Evolutionary conservation across 2,113 vertebrate species (phyloP).

Genomic region (Pycnonotus jocosus): DNA sequence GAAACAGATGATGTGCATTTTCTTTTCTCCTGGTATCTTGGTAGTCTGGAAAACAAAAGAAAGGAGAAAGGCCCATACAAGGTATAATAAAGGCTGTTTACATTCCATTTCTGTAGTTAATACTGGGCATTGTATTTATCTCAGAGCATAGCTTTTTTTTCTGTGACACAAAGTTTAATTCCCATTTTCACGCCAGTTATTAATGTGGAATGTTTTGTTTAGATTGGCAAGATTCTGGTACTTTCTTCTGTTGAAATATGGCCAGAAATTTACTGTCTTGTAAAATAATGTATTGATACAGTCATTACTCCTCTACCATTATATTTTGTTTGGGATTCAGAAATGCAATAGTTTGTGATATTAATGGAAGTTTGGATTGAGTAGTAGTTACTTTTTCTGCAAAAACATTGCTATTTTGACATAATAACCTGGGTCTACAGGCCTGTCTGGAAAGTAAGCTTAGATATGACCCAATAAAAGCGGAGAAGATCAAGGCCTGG

Average conservation of each 20-base stretch:
- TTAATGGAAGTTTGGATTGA: not conserved
- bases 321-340: not conserved
- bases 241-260: not conserved
- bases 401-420: not conserved
- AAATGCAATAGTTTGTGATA: fast-evolving
- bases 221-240: not conserved
- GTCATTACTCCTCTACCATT: not conserved
- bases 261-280: not conserved
- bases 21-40: not conserved
- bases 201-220: not conserved
- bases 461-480: not conserved
- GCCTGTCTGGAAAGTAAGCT: not conserved
- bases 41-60: not conserved
- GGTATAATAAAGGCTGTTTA: not conserved
- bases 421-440: not conserved
- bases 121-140: not conserved
- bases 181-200: not conserved
- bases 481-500: not conserved
- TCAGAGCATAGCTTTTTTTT: not conserved
- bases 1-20: not conserved
- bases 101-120: not conserved
- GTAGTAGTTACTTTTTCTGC: not conserved
- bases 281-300: not conserved
- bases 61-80: not conserved
- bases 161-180: not conserved